Conservation (phyloP, 1,140 invertebrate genomes). For the Philopotamus ludificatus region DNA sequence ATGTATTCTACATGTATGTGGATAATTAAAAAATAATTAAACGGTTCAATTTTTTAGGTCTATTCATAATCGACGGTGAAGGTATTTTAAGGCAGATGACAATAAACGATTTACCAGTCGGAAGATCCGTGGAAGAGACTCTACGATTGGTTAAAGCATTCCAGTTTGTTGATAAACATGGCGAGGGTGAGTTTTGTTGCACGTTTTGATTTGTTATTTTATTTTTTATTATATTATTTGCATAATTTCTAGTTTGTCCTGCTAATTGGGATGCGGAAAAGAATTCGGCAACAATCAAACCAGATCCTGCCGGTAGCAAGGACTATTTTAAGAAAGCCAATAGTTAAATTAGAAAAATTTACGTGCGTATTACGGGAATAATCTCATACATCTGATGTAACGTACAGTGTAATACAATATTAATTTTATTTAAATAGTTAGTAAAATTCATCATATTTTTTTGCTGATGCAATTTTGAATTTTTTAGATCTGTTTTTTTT, state of each 20-base stretch:
- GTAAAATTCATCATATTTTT: too few species aligned
- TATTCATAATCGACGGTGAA: conserved; percentile 68
- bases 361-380: too few species aligned
- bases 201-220: neutral
- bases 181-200: conserved; percentile 66
- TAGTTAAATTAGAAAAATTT: conserved; percentile 37
- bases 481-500: too few species aligned
- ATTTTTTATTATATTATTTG: conserved; percentile 1
- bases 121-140: conserved; percentile 89
- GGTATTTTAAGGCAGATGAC: conserved; percentile 78
- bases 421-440: too few species aligned
- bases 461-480: too few species aligned
- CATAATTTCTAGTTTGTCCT: conserved; percentile 68
- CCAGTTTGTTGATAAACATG: conserved; percentile 90
- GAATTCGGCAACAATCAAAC: conserved; percentile 78
- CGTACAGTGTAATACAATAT: too few species aligned
- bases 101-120: conserved; percentile 88
- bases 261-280: conserved; percentile 80
- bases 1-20: neutral
- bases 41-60: conserved; percentile 53
- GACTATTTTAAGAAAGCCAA: conserved; percentile 70
- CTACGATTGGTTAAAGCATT: conserved; percentile 88
- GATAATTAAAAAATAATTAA: too few species aligned
- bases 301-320: conserved; percentile 75
- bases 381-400: too few species aligned